Evolutionary conservation across 2,888 invertebrate species (phyloP).

Genomic region (Diplazon laetatorius): DNA sequence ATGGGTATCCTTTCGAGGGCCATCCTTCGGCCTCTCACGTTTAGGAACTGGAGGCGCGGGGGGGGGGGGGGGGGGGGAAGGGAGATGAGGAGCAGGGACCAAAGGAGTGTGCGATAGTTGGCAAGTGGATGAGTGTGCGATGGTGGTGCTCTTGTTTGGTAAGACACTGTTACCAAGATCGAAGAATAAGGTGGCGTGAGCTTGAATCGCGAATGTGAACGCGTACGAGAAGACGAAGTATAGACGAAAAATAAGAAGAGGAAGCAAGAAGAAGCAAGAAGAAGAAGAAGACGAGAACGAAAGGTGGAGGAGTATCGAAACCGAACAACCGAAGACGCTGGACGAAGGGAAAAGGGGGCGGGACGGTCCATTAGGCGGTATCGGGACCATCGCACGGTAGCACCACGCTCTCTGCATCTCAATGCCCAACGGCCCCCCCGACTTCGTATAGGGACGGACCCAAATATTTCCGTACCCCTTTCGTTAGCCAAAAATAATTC

Average conservation of each 20-base stretch:
- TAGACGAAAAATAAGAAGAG: constrained; percentile 68
- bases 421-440: constrained; percentile 75
- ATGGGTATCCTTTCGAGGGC: constrained; percentile 60
- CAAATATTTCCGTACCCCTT: constrained; percentile 65
- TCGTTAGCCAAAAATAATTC: no score
- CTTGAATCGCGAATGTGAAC: constrained; percentile 57
- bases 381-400: constrained; percentile 83
- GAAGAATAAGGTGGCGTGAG: constrained; percentile 62
- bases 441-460: constrained; percentile 70
- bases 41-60: constrained; percentile 28
- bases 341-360: constrained; percentile 78
- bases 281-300: constrained; percentile 52
- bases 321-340: constrained; percentile 65
- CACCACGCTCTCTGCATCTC: constrained; percentile 82
- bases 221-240: constrained; percentile 70
- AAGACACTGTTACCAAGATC: constrained; percentile 41
- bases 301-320: constrained; percentile 63
- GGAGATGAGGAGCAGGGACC: constrained; percentile 19
- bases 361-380: constrained; percentile 82
- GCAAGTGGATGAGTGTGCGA: constrained; percentile 48
- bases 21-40: constrained; percentile 54
- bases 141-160: constrained; percentile 43
- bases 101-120: no score
- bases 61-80: constrained; percentile 31
- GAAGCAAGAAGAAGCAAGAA: constrained; percentile 71